Evolutionary conservation across 1,140 invertebrate genomes (phyloP), one percentile per base, ranked within the genome.

Genomic region (Phymorhynchus buccinoides): DNA sequence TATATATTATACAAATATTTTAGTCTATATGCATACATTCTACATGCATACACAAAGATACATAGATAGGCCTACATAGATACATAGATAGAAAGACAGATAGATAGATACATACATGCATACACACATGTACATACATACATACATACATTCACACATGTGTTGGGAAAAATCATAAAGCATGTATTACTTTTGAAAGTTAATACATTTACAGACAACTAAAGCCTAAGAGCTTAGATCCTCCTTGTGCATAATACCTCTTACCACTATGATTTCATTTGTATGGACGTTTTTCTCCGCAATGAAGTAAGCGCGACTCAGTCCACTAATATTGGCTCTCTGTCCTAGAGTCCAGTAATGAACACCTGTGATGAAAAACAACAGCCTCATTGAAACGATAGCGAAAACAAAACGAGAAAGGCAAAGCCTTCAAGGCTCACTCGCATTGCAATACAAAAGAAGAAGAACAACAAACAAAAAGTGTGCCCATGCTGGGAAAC

Each of bases 321-420:
- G 90, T 37, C 89, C 89, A 37, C 62, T 52, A 32, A 91, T 84
- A 73, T 94, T 93, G 88, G 96, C 96, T 90, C 96, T 94, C 94
- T 99, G 97, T n/a, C 98, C 98, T 84, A 98, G 89, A 16, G 97
- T 99, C 96, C 96, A 98, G 87, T 96, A 95, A 93, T 99, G 97
- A 86, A 97, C 95, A 73, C 93, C 93, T 94, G 87, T 52, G 89
- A 86, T 75, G 83, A 81, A 42, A 71, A 78, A 79, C 6, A 42
- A 84, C 84, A 39, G 35, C 52, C 42, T 68, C 1, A 44, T 85
- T n/a, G 42, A 66, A 85, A 73, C 27, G 6, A 41, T 16, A 41
- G 27, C 9, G 62, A 75, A 9, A 30, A 75, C 9, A 75, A 32
- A 9, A 75, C n/a, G 18, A 35, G 71, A 16, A 37, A 41, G 30